phyloP scores from a whole-genome alignment of 1,140 invertebrate genomes.

The Daktulosphaira vitifoliae region DNA sequence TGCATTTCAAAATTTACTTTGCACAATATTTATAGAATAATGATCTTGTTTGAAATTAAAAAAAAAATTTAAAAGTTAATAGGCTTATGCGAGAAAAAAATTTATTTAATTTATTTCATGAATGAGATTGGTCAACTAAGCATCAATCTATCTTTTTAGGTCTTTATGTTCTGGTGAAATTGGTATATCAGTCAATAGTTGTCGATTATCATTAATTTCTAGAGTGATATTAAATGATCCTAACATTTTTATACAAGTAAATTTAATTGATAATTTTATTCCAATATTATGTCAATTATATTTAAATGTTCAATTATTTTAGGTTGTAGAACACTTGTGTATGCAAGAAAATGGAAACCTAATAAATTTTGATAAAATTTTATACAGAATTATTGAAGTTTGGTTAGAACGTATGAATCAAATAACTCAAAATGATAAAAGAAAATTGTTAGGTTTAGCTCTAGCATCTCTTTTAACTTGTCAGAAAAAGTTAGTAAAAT shows the following conservation, averaged over 20 bases:
- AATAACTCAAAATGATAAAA: slow-evolving; percentile 65
- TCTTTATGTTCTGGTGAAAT: slow-evolving; percentile 3
- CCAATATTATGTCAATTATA: too few species aligned
- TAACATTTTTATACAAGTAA: slow-evolving; percentile 47
- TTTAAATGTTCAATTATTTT: slow-evolving; percentile 20
- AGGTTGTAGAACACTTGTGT: slow-evolving; percentile 37
- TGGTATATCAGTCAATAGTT: slow-evolving; percentile 13
- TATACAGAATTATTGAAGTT: slow-evolving; percentile 60
- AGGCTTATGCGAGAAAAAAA: too few species aligned
- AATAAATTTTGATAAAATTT: slow-evolving; percentile 46
- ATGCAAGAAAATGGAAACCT: slow-evolving; percentile 21
- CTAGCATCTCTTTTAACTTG: slow-evolving; percentile 66
- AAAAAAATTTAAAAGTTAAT: too few species aligned
- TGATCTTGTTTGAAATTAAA: too few species aligned
- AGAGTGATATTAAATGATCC: slow-evolving; percentile 28
- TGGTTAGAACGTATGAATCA: slow-evolving; percentile 73
- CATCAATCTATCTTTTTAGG: too few species aligned
- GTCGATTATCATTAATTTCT: slow-evolving; percentile 14
- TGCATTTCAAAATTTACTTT: too few species aligned
- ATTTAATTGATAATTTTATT: slow-evolving; percentile 37
- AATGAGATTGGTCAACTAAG: too few species aligned
- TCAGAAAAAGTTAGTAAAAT: slow-evolving; percentile 46
- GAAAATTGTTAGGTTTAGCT: slow-evolving; percentile 73
- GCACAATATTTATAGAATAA: too few species aligned
- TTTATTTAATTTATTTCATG: too few species aligned